Evolutionary conservation across 2,888 invertebrate species (phyloP), one percentile per base, ranked within the genome.

Genomic region (Agrypnus murinus): DNA sequence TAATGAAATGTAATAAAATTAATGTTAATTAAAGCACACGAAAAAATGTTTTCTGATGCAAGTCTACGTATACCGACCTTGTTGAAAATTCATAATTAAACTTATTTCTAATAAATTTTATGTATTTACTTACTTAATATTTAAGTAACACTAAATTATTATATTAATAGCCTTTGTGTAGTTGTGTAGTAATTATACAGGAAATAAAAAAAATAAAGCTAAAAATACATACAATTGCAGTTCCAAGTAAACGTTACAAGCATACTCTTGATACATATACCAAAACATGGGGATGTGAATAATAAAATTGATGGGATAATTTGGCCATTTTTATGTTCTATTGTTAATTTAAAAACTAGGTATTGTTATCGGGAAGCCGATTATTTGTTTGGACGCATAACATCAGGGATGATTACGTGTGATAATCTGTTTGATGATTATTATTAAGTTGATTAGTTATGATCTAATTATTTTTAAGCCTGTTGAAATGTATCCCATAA

Each of bases 91-190:
- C 31, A 25, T 19, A 31, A 50, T 50, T 50, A 50, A 50, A 31
- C 32, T 43, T 1, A 25, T 48, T 48, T 48, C 19, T 25, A 17
- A 48, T 48, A 48, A 48, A 48, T 25, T 25, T 10, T 19, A 7
- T 25, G 25, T 43, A 43, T 50, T n/a, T n/a, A n/a, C n/a, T n/a
- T 50, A 50, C 50, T 50, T 50, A 50, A 50, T 50, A 50, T 19
- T 25, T 50, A 50, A 50, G 25, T 50, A 50, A 50, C 8, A 50
- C 31, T 31, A 17, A 19, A 50, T 31, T 50, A 50, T 31, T 7
- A n/a, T n/a, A 19, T 6, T 31, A 19, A n/a, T 31, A 4, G 1
- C 31, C 32, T 12, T n/a, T 50, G 17, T 32, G 17, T 32, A 19
- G 31, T 31, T 32, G 31, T 32, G 31, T 32, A 32, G 14, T 31